These are phyloP conservation scores for Otolemur crassicaudatus DNA, from an alignment of 2,797 vertebrate species.

Conservation along the genomic window DNA sequence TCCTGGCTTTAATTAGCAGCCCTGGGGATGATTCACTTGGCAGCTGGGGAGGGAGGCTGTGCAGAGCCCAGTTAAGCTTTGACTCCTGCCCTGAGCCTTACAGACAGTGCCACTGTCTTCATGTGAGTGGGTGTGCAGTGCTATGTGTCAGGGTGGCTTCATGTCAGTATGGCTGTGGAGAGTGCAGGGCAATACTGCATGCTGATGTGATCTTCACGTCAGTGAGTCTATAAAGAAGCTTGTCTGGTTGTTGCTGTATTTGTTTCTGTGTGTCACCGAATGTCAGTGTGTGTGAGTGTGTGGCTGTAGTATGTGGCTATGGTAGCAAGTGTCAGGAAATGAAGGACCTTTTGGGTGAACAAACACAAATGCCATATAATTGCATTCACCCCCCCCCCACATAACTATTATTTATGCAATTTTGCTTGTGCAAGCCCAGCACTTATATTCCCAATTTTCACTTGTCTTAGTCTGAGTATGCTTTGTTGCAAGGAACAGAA, in stretches of 20 bases:
- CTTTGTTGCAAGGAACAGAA: slow-evolving; percentile 64
- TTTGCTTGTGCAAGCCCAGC: slow-evolving; percentile 67
- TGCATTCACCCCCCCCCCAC: slow-evolving; percentile 33
- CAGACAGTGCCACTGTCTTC: slow-evolving; percentile 34
- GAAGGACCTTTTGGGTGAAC: slow-evolving; percentile 51
- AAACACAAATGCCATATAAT: slow-evolving; percentile 59
- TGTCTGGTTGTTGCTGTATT: slow-evolving; percentile 10
- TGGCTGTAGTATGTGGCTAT: slow-evolving; percentile 37
- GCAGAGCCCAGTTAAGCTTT: slow-evolving; percentile 63
- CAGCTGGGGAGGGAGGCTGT: slow-evolving; percentile 73
- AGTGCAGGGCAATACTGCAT: background rate
- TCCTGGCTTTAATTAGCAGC: slow-evolving; percentile 84
- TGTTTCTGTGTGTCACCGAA: slow-evolving; percentile 36
- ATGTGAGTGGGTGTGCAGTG: background rate
- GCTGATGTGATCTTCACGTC: background rate
- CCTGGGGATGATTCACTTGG: slow-evolving; percentile 81
- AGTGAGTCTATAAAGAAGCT: background rate
- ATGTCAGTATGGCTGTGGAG: background rate
- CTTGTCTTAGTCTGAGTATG: slow-evolving; percentile 66
- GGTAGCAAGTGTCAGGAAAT: slow-evolving; percentile 58
- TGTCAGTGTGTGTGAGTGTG: background rate
- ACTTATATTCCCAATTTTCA: slow-evolving; percentile 65
- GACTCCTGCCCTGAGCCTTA: slow-evolving; percentile 68
- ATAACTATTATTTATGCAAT: slow-evolving; percentile 46
- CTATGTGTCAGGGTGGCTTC: background rate